phyloP scores from a whole-genome alignment of 2,797 vertebrate genomes.

The Hypotaenidia philippensis region DNA sequence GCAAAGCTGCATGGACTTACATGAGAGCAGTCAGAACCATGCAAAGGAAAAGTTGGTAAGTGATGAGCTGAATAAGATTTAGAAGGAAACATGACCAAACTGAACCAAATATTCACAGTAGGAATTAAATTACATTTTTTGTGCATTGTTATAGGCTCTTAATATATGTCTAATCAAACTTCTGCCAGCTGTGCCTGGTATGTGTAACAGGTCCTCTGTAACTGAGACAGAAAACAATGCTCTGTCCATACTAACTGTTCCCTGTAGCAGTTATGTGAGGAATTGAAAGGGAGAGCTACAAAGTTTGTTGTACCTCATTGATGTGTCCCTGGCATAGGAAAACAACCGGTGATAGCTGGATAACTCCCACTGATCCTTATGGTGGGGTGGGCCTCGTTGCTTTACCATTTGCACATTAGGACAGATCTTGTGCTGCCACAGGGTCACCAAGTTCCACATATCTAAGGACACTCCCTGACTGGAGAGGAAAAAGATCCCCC shows the following conservation, averaged over 20 bases:
- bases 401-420: background rate
- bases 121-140: background rate
- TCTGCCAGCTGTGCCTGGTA: background rate
- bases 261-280: background rate
- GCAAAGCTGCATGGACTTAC: background rate
- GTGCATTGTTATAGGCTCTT: background rate
- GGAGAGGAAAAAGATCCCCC: background rate
- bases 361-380: background rate
- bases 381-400: background rate
- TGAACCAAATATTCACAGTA: background rate
- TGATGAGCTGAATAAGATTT: background rate
- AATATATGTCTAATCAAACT: background rate
- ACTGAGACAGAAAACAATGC: background rate
- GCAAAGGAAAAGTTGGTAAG: background rate
- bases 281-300: background rate
- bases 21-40: background rate
- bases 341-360: background rate
- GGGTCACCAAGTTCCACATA: background rate
- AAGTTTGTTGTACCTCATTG: conserved; percentile 2
- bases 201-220: background rate
- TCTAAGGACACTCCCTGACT: background rate
- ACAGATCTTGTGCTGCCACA: background rate
- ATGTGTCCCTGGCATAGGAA: background rate
- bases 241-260: background rate
- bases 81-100: background rate